Evolutionary conservation across 2,113 vertebrate genomes (phyloP).

Genomic region (Oncorhynchus tshawytscha): DNA sequence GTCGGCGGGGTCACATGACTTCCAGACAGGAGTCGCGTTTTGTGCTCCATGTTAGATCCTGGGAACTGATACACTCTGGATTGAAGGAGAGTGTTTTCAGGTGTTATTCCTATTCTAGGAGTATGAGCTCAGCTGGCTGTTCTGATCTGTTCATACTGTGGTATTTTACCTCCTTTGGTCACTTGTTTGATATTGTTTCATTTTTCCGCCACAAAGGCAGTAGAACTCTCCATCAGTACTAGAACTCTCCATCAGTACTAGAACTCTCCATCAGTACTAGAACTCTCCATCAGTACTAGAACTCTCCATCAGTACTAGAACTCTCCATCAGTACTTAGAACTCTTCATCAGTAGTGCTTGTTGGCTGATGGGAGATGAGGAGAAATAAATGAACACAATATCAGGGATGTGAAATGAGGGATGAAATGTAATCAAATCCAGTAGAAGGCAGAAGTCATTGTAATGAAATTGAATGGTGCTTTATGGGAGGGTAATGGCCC

Average conservation of each 20-base stretch:
- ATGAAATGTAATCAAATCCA: constrained; percentile 51
- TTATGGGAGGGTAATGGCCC: constrained; percentile 41
- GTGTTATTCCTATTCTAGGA: constrained; percentile 9
- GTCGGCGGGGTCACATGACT: background rate
- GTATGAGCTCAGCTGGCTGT: background rate
- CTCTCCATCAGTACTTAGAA: background rate
- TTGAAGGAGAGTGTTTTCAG: constrained; percentile 32
- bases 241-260: background rate
- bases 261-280: background rate
- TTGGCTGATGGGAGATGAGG: background rate
- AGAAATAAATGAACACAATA: constrained; percentile 9
- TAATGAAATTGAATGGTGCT: constrained; percentile 25
- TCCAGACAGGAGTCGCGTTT: constrained; percentile 8
- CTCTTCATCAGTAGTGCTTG: background rate
- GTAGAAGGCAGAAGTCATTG: constrained; percentile 20
- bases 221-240: no score
- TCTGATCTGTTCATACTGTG: background rate
- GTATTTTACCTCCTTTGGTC: background rate
- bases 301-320: background rate
- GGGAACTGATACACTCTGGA: constrained; percentile 20
- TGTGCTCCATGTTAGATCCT: constrained; percentile 16
- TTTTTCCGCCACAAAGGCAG: background rate
- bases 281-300: no score
- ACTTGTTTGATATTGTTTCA: constrained; percentile 14
- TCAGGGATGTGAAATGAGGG: constrained; percentile 44